phyloP scores from a whole-genome alignment of 2,113 vertebrate species.

The Podiceps cristatus region DNA sequence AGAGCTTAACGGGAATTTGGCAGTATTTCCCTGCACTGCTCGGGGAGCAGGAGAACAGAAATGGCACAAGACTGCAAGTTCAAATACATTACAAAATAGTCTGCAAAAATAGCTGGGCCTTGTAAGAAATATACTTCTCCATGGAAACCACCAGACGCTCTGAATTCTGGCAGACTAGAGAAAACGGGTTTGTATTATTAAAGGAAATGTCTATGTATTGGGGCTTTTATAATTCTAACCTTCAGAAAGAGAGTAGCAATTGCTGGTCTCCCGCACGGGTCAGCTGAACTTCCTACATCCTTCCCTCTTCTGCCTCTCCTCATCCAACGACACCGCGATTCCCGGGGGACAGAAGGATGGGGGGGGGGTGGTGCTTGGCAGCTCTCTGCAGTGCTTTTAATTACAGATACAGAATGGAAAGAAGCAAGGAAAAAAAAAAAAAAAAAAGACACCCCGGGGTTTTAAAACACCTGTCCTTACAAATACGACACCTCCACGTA shows the following conservation, averaged over 20 bases:
- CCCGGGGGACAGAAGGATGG: neutral
- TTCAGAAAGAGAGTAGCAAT: neutral
- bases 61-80: conserved; percentile 44
- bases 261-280: neutral
- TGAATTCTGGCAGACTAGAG: conserved; percentile 49
- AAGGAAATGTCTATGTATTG: conserved; percentile 31
- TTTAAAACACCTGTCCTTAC: conserved; percentile 21
- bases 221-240: neutral
- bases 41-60: neutral
- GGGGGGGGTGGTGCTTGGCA: neutral
- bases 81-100: conserved; percentile 60
- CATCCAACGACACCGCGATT: fast-evolving
- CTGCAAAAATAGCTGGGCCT: conserved; percentile 71
- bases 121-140: conserved; percentile 64
- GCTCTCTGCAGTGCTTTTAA: conserved; percentile 18
- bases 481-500: neutral
- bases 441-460: neutral
- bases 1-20: neutral
- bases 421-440: neutral
- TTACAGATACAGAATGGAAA: neutral
- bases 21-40: neutral
- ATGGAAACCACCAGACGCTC: conserved; percentile 73
- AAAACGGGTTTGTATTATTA: conserved; percentile 25
- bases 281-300: neutral
- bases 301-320: neutral